Conservation (phyloP, 2,888 invertebrate genomes). For the Cephus pulcher region DNA sequence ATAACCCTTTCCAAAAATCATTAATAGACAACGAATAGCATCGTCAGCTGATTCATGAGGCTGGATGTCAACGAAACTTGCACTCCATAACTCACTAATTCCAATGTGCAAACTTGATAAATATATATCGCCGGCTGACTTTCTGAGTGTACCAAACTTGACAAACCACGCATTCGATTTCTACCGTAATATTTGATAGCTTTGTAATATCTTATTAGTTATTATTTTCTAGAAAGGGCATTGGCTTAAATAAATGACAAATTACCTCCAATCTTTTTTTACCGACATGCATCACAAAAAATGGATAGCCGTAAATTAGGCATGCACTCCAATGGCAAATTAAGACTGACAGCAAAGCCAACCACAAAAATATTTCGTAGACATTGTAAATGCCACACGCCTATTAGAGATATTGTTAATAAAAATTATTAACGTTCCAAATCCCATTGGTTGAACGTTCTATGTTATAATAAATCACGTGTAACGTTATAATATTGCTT, state of each 20-base stretch:
- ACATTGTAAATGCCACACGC: conserved; percentile 37
- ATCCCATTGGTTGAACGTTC: not conserved
- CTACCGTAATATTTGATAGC: conserved; percentile 21
- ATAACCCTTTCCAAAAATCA: conserved; percentile 47
- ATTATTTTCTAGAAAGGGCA: not conserved
- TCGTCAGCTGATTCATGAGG: conserved; percentile 42
- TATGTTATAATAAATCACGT: not conserved
- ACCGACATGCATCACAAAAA: conserved; percentile 31
- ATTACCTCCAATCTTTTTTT: no score
- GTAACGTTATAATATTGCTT: not conserved
- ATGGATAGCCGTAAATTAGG: conserved; percentile 46
- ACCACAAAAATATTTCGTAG: conserved; percentile 43
- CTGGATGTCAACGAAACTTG: conserved; percentile 42
- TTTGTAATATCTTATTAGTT: not conserved
- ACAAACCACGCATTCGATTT: conserved; percentile 38
- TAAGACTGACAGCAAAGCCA: conserved; percentile 41
- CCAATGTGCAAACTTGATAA: conserved; percentile 51
- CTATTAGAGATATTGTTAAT: conserved; percentile 27
- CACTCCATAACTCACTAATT: conserved; percentile 50
- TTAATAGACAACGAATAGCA: conserved; percentile 41
- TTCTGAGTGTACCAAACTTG: conserved; percentile 29
- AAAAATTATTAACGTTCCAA: no score
- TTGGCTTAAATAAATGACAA: not conserved
- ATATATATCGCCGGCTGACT: conserved; percentile 38
- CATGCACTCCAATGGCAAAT: conserved; percentile 57